Evolutionary conservation across 2,113 vertebrate genomes (phyloP).

Genomic region (Lichenostomus cassidix): DNA sequence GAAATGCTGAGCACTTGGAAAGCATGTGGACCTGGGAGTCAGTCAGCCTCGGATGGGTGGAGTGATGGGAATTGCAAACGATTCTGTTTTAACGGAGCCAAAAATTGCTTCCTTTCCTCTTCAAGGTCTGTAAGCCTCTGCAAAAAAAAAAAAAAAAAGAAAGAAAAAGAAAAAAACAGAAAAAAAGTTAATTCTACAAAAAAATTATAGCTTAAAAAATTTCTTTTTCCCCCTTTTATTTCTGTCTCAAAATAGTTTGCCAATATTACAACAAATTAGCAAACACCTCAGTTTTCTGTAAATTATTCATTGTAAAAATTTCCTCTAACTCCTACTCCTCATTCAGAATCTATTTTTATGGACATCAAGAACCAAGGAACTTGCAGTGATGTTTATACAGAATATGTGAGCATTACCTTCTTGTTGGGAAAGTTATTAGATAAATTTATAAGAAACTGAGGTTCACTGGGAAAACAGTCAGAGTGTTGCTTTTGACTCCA

Average conservation of each 20-base stretch:
- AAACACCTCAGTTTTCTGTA: background rate
- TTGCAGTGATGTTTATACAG: background rate
- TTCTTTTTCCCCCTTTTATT: background rate
- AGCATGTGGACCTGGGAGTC: background rate
- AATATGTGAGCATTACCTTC: background rate
- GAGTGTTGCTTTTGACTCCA: background rate
- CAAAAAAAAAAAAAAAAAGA: background rate
- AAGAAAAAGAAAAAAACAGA: no score
- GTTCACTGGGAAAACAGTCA: background rate
- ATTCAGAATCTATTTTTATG: background rate
- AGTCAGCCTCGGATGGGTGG: background rate
- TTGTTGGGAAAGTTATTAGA: background rate
- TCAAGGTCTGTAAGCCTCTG: background rate
- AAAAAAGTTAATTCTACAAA: background rate
- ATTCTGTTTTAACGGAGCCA: constrained; percentile 25
- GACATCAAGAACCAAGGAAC: background rate
- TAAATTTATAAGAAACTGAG: background rate
- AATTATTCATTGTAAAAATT: background rate
- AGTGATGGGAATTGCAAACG: constrained; percentile 15
- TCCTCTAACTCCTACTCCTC: background rate
- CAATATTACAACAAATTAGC: background rate
- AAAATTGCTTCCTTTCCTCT: constrained; percentile 32
- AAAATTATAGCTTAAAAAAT: background rate
- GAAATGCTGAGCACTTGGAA: background rate
- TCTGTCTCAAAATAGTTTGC: background rate